Evolutionary conservation across 2,797 vertebrate genomes (phyloP).

Genomic region (Emydoidea blandingii): DNA sequence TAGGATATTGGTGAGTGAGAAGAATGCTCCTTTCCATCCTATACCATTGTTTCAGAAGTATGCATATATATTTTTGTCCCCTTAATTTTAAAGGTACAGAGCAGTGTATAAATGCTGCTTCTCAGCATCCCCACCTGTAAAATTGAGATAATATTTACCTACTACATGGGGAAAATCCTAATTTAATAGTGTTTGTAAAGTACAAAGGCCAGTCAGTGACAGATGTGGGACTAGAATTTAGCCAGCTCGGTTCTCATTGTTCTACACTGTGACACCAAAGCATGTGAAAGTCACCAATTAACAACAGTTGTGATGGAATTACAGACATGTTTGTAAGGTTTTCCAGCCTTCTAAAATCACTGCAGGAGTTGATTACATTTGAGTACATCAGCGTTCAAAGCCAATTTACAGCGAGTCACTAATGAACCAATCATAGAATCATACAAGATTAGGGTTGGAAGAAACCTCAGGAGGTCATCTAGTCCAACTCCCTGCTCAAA

Average conservation of each 20-base stretch:
- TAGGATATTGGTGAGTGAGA: conserved; percentile 10
- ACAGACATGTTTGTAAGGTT: conserved; percentile 35
- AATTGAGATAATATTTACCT: neutral
- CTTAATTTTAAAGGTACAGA: neutral
- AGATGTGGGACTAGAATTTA: neutral
- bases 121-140: neutral
- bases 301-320: conserved; percentile 24
- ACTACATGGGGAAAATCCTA: conserved; percentile 64
- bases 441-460: no score
- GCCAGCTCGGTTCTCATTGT: neutral
- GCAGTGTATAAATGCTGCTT: neutral
- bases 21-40: conserved; percentile 12
- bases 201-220: conserved; percentile 45
- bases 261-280: neutral
- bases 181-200: conserved; percentile 50
- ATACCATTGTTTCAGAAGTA: conserved; percentile 52
- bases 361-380: neutral
- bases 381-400: conserved; percentile 25
- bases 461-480: no score
- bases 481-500: no score
- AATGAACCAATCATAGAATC: conserved; percentile 45
- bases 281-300: conserved; percentile 8
- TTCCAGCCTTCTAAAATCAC: conserved; percentile 28
- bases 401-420: neutral
- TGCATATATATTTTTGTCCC: neutral